Percentiles rank a stretch among this genome's conserved stretches.
These are phyloP conservation scores for Selenia dentaria DNA, from an alignment of 2,888 invertebrate genomes.

Conservation along the genomic window DNA sequence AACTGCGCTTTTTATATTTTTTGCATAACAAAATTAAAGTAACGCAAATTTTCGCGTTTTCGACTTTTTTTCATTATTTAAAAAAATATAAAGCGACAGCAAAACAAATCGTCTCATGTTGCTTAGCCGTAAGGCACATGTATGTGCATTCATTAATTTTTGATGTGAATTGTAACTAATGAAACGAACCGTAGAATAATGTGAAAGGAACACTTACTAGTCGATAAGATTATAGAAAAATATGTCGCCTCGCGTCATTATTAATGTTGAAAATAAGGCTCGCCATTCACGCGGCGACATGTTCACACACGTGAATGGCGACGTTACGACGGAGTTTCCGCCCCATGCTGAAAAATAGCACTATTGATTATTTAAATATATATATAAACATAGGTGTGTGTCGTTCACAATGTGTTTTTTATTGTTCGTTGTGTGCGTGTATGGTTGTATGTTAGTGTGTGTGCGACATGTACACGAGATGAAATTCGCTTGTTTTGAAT, in stretches of 20 bases:
- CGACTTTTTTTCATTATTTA: too few relatives aligned
- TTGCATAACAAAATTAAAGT: too few relatives aligned
- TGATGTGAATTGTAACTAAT: conserved; percentile 62
- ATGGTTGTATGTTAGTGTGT: conserved; percentile 26
- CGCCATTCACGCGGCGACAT: background rate
- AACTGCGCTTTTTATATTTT: too few relatives aligned
- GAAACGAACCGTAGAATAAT: conserved; percentile 36
- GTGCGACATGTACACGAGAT: background rate
- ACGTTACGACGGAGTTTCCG: conserved; percentile 7
- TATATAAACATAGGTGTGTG: conserved; percentile 50
- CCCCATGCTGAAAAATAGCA: conserved; percentile 9
- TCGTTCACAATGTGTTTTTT: conserved; percentile 47
- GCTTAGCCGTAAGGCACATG: conserved; percentile 54
- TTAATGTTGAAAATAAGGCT: conserved; percentile 4
- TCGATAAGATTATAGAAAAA: conserved; percentile 30
- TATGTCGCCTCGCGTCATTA: conserved; percentile 29
- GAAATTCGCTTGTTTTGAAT: background rate
- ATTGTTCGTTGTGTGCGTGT: conserved; percentile 35
- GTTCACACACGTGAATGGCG: background rate
- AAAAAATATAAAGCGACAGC: too few relatives aligned
- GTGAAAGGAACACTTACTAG: conserved; percentile 32
- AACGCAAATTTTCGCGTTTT: too few relatives aligned
- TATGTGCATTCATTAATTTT: conserved; percentile 57
- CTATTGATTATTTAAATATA: conserved; percentile 43
- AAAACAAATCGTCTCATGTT: conserved; percentile 38